phyloP scores from a whole-genome alignment of 2,888 invertebrate species.

The Pharmacophagus antenor region DNA sequence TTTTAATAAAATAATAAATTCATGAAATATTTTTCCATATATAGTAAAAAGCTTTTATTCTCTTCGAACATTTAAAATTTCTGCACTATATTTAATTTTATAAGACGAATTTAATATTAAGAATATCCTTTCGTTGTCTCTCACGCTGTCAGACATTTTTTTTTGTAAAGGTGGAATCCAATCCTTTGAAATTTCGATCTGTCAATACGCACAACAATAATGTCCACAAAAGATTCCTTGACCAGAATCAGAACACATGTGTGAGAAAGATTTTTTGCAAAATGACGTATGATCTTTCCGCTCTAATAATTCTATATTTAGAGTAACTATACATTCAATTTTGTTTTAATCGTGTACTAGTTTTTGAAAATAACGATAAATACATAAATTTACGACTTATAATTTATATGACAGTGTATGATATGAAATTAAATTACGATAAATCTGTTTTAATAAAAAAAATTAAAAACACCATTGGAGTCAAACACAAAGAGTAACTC shows the following conservation, averaged over 20 bases:
- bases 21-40: no score
- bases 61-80: neutral
- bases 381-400: no score
- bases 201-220: conserved; percentile 55
- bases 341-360: neutral
- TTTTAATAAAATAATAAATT: no score
- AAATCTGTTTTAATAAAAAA: no score
- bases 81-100: neutral
- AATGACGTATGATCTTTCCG: conserved; percentile 28
- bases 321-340: neutral
- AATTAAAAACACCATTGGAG: no score
- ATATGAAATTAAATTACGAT: no score
- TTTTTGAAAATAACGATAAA: neutral
- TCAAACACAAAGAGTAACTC: no score
- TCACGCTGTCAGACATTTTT: conserved; percentile 72
- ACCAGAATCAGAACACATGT: conserved; percentile 72
- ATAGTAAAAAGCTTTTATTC: no score
- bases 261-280: conserved; percentile 47
- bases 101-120: conserved; percentile 3
- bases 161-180: conserved; percentile 60
- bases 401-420: no score
- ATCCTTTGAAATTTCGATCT: conserved; percentile 62
- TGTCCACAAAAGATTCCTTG: conserved; percentile 69
- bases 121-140: conserved; percentile 40
- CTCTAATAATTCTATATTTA: conserved; percentile 9